A percentile compares a stretch with the other conserved stretches of the same genome.
Evolutionary conservation across 2,113 vertebrate species (phyloP).

Genomic region (Emydura subglobosa): DNA sequence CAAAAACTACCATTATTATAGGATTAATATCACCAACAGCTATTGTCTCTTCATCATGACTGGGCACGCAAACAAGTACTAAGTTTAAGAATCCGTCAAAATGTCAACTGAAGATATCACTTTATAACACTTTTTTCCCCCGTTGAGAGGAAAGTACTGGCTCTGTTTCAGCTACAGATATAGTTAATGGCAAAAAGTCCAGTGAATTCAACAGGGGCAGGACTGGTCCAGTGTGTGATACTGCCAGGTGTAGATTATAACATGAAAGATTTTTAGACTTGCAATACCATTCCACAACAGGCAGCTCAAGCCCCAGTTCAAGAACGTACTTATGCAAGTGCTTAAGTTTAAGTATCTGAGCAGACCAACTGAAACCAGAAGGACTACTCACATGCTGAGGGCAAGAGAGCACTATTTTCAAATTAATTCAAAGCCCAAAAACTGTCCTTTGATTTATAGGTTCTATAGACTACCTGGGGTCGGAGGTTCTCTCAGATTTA

Average conservation of each 20-base stretch:
- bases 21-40: not conserved
- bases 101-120: not conserved
- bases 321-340: not conserved
- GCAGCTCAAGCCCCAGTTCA: not conserved
- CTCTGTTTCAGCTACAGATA: not conserved
- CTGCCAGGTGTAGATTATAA: conserved; percentile 13
- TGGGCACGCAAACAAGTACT: not conserved
- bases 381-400: not conserved
- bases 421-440: not conserved
- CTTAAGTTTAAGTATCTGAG: not conserved
- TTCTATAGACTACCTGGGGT: not conserved
- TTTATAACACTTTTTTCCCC: conserved; percentile 6
- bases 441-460: not conserved
- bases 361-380: not conserved
- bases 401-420: not conserved
- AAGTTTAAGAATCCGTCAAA: not conserved
- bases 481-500: not conserved
- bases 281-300: not conserved
- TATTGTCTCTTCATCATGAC: not conserved
- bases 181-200: not conserved
- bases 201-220: not conserved
- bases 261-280: not conserved
- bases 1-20: not conserved
- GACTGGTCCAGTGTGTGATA: not conserved
- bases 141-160: not conserved